Percentiles rank a stretch among this genome's conserved stretches.
These are phyloP conservation scores for Bradypus variegatus DNA, from an alignment of 2,797 vertebrate species.

Conservation along the genomic window DNA sequence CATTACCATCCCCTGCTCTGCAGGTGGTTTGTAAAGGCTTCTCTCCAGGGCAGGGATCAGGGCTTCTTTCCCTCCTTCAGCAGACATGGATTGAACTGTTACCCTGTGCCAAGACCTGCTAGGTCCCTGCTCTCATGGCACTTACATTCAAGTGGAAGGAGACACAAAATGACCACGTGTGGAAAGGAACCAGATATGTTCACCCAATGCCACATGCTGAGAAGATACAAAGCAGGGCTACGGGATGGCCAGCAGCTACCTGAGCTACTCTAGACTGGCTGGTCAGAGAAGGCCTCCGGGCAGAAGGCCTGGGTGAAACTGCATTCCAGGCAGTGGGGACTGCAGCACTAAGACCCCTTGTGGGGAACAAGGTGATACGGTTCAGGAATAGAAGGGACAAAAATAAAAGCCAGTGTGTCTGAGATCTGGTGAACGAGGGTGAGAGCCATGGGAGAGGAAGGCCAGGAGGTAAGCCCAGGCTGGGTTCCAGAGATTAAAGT, in stretches of 20 bases:
- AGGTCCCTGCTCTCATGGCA: background rate
- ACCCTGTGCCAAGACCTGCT: rapidly evolving
- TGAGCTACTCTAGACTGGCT: background rate
- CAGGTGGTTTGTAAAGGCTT: background rate
- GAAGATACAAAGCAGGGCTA: background rate
- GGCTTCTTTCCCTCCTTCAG: background rate
- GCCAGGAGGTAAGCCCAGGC: background rate
- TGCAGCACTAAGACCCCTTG: background rate
- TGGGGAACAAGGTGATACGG: background rate
- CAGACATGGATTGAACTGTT: background rate
- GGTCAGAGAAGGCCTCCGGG: background rate
- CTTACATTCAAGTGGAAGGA: background rate
- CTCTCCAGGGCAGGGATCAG: background rate
- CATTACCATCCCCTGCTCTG: background rate
- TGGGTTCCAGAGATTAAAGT: background rate
- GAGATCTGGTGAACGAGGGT: background rate
- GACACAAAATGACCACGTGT: background rate
- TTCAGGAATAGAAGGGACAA: background rate
- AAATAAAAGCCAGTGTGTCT: background rate
- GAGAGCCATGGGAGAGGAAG: background rate
- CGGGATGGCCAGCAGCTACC: rapidly evolving
- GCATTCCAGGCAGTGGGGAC: background rate
- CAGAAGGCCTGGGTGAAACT: background rate
- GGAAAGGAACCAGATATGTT: background rate
- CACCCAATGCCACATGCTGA: background rate